A percentile compares a stretch with the other conserved stretches of the same genome.
Evolutionary conservation across 1,140 invertebrate genomes (phyloP).

Genomic region (Homalodisca vitripennis): DNA sequence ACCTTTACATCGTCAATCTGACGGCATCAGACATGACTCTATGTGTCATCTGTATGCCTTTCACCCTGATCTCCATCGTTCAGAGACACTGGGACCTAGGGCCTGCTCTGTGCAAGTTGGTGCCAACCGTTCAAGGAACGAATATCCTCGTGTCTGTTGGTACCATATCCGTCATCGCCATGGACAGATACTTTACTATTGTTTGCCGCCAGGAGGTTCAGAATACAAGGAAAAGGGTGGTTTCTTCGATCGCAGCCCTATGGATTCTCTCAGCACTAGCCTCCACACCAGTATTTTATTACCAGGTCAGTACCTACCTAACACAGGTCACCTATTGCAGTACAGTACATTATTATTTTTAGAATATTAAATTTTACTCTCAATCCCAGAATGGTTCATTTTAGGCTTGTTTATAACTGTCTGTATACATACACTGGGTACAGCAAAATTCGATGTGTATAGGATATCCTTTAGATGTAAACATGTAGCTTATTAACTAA

Average conservation of each 20-base stretch:
- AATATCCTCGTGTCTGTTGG: slow-evolving; percentile 61
- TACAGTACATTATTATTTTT: background rate
- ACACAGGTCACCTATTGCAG: background rate
- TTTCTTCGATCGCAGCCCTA: slow-evolving; percentile 49
- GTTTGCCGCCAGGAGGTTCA: slow-evolving; percentile 26
- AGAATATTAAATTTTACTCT: background rate
- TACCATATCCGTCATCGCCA: slow-evolving; percentile 60
- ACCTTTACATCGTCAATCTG: slow-evolving; percentile 61
- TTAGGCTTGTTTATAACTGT: background rate
- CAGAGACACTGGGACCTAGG: slow-evolving; percentile 47
- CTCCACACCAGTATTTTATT: slow-evolving; percentile 2
- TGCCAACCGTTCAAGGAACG: slow-evolving; percentile 55
- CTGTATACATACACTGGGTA: background rate
- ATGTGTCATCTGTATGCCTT: slow-evolving; percentile 57
- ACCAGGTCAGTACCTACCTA: background rate
- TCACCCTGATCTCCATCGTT: slow-evolving; percentile 52
- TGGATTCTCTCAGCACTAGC: slow-evolving; percentile 50
- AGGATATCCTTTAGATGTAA: background rate
- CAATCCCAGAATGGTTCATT: background rate
- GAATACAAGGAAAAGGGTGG: background rate
- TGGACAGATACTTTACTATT: slow-evolving; percentile 53
- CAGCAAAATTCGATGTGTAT: background rate
- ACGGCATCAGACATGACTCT: slow-evolving; percentile 58
- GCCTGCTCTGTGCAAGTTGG: slow-evolving; percentile 56
- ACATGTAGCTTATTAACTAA: no score